phyloP scores from a whole-genome alignment of 2,797 vertebrate genomes.

The Graptemys geographica region DNA sequence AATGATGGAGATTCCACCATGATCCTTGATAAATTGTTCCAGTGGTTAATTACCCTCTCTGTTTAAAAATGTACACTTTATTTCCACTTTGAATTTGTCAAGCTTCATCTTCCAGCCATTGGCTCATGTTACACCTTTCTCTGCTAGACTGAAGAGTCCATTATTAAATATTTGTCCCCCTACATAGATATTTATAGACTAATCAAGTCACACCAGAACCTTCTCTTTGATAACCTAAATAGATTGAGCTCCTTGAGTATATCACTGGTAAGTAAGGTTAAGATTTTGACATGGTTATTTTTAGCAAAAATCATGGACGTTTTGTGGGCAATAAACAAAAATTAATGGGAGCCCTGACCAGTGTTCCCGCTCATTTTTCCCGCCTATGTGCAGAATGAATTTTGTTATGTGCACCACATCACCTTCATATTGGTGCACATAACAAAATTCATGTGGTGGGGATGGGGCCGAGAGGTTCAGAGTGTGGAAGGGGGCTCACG shows the following conservation, averaged over 20 bases:
- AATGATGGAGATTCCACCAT: background rate
- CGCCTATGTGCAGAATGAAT: too few species aligned
- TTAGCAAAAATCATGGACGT: too few species aligned
- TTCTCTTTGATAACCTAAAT: background rate
- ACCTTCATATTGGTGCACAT: too few species aligned
- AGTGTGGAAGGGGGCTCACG: too few species aligned
- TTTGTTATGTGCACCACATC: too few species aligned
- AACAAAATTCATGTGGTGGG: too few species aligned
- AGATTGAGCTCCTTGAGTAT: background rate
- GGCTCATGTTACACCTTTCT: background rate
- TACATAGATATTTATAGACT: background rate
- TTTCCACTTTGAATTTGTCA: background rate
- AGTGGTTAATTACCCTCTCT: background rate
- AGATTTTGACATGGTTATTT: too few species aligned
- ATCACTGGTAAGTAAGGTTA: background rate
- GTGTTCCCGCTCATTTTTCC: too few species aligned
- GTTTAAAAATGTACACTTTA: background rate
- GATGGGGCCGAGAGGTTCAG: too few species aligned
- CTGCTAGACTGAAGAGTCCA: background rate
- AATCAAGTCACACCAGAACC: background rate
- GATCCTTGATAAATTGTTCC: background rate
- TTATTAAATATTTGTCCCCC: background rate
- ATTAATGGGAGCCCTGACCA: too few species aligned
- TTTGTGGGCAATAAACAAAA: too few species aligned
- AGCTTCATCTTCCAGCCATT: background rate